Evolutionary conservation across 2,888 invertebrate species (phyloP).

Genomic region (Cheiracanthium punctorium): DNA sequence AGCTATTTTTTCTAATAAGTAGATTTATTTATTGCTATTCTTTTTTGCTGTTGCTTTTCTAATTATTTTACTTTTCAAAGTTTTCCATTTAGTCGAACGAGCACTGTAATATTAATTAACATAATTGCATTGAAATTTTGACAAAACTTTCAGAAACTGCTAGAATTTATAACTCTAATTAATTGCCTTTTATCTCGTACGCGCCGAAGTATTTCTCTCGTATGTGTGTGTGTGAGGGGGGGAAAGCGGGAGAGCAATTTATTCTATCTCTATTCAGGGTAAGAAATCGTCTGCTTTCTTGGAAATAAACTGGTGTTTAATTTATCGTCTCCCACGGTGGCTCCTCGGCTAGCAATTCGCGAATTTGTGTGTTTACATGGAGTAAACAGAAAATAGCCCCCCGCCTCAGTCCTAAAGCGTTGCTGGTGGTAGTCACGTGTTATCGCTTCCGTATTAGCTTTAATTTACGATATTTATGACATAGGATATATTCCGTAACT

Average conservation of each 20-base stretch:
- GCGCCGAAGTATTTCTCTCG: too few relatives aligned
- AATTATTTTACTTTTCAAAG: too few relatives aligned
- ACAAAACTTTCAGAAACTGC: too few relatives aligned
- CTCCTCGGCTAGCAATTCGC: not conserved
- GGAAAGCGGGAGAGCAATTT: not conserved
- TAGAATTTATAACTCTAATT: too few relatives aligned
- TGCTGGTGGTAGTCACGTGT: not conserved
- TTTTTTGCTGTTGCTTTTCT: too few relatives aligned
- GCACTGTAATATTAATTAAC: too few relatives aligned
- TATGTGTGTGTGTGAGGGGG: too few relatives aligned
- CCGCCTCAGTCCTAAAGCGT: not conserved
- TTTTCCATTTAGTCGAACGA: too few relatives aligned
- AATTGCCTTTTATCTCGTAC: too few relatives aligned
- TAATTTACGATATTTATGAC: not conserved
- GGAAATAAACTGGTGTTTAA: not conserved
- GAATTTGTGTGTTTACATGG: not conserved
- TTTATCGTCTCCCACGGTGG: conserved; percentile 1
- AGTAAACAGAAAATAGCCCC: not conserved
- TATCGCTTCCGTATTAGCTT: not conserved
- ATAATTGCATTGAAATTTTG: too few relatives aligned
- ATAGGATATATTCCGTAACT: not conserved
- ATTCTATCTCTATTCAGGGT: not conserved
- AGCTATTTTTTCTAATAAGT: too few relatives aligned
- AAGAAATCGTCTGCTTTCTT: not conserved
- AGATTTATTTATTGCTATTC: too few relatives aligned